phyloP scores from a whole-genome alignment of 2,797 vertebrate genomes.

The Hipposideros larvatus region DNA sequence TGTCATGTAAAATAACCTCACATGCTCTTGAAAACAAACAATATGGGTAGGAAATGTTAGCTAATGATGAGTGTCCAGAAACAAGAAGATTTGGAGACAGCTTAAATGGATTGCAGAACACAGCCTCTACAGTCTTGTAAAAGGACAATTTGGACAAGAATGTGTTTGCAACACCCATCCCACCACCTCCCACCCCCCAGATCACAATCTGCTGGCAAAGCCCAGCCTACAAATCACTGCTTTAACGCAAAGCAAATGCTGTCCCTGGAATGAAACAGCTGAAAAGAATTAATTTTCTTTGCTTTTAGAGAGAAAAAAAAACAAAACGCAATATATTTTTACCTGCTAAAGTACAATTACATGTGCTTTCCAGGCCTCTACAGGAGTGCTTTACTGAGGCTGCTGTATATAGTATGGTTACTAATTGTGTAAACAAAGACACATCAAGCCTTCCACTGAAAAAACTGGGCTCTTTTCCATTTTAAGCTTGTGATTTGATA shows the following conservation, averaged over 20 bases:
- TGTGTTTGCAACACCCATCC: slow-evolving; percentile 62
- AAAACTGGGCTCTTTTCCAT: slow-evolving; percentile 29
- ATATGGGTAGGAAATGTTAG: slow-evolving; percentile 32
- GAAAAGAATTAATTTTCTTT: slow-evolving; percentile 81
- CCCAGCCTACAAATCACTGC: slow-evolving; percentile 42
- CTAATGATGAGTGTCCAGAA: not conserved
- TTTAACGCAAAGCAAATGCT: slow-evolving; percentile 75
- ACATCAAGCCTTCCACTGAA: not conserved
- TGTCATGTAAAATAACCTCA: slow-evolving; percentile 31
- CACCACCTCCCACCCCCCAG: not conserved
- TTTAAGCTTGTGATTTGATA: slow-evolving; percentile 49
- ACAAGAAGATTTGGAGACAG: slow-evolving; percentile 38
- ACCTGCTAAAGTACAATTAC: slow-evolving; percentile 73
- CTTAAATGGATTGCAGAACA: slow-evolving; percentile 50
- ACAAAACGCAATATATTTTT: slow-evolving; percentile 64
- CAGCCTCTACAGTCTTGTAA: slow-evolving; percentile 6
- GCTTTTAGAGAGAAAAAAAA: slow-evolving; percentile 40
- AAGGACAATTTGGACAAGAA: slow-evolving; percentile 37
- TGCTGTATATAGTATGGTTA: slow-evolving; percentile 23
- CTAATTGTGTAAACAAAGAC: slow-evolving; percentile 62
- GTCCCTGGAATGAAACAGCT: slow-evolving; percentile 67
- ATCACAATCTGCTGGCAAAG: slow-evolving; percentile 63
- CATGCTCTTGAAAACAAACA: slow-evolving; percentile 27
- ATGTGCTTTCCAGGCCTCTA: slow-evolving; percentile 63
- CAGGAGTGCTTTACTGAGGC: slow-evolving; percentile 63